Base-by-base conservation (phyloP, 2,113 vertebrate species). In the Nerophis ophidion region DNA sequence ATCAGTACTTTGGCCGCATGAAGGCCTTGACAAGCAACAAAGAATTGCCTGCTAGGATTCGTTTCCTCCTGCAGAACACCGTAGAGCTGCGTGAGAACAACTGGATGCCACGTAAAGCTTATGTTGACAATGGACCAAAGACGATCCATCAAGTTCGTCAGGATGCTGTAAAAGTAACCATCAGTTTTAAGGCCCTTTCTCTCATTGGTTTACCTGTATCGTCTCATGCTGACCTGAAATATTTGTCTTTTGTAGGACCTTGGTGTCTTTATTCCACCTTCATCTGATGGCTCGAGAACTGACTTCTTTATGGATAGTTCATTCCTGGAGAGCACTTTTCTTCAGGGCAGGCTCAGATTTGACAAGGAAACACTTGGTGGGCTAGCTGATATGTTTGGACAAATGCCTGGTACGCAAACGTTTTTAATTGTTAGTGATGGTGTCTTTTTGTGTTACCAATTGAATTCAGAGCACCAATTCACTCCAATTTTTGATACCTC, bases 1-100 rank as follows among this genome's bases (percentile, higher is more conserved):
- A 97, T 94, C 97, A 98, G 92, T 99, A 99, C 92, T 99, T 98
- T 91, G 89, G 91, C 89, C 93, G 96, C 79, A 99, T 99, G 94
- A 88, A 81, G 56, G 94, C 94, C 91, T 94, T 99, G 90, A 96
- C 94, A 79, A 90, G 90, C 92, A 94, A 93, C 93, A 98, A 96
- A 92, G 96, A 99, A 81, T 91, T 99, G 91, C 94, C 96, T 80
- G 91, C 96, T 26, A 94, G 96, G 92, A 99, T 99, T 91, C 94
- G 96, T 90, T 99, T 99, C 93, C 94, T 99, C 91, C 92, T 99
- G 89, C 97, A 99, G 93, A 97, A 99, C 87, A 98, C 92, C 11
- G 92, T 95, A 90, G 97, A 99, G 92, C 91, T 98, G 91, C 92
- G 96, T 89, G 92, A 88, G 82, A 95, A 97, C 90, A 87, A 89